Evolutionary conservation across 2,888 invertebrate species (phyloP), one percentile per base, ranked within the genome.

Genomic region (Alitta virens): DNA sequence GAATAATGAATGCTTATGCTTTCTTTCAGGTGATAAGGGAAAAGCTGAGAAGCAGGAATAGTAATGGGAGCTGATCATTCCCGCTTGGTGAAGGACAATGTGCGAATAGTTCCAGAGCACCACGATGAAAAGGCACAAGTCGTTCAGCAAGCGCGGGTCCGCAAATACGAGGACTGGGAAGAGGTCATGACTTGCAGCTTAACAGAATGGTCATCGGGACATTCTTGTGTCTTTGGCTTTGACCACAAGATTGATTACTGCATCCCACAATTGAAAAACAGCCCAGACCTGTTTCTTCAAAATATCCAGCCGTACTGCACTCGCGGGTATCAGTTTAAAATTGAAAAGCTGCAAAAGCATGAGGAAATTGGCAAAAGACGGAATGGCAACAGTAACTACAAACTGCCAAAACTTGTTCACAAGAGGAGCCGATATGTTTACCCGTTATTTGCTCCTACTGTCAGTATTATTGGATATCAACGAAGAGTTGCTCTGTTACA

Each of bases 301-400:
- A 62, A 62, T 33, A 62, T 62, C 38, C 62, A 62, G 51, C 56
- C 62, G n/a, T 62, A 62, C 56, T 62, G 62, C 46, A 62, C 62
- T 12, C 42, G 56, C 26, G 62, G 62, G 16, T 62, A 62, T 43
- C 62, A 62, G 43, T 62, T 62, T 25, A 56, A 56, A 26, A 62
- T 62, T 33, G 62, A 62, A 33, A 62, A 62, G 50, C 56, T 62
- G 42, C 62, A 56, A 38, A 62, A 56, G 40, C 46, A 50, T 56
- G 55, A 62, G 25, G 56, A 56, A 27, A 50, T 38, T 16, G 33
- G 52, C 40, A 59, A 59, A 52, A 5, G 46, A 16, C n/a, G 25
- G 23, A 23, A 23, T 52, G 52, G 52, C n/a, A 38, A 54, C 25
- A 60, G 49, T 52, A 55, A 51, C 49, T 62, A 62, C 52, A 56